phyloP scores from a whole-genome alignment of 2,888 invertebrate species.

The Pardosa pseudoannulata region DNA sequence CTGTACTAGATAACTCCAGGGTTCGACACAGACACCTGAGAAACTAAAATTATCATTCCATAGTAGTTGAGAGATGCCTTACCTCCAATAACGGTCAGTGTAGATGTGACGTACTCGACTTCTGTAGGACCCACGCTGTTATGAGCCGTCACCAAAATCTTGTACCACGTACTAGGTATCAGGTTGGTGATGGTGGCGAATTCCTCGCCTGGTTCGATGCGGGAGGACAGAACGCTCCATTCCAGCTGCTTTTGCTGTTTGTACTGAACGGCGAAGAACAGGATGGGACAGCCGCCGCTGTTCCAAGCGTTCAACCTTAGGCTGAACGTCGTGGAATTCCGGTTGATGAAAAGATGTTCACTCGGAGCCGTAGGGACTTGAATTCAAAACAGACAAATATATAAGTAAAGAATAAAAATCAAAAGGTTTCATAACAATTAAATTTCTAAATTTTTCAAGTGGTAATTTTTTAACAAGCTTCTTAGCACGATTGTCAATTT shows the following conservation, averaged over 20 bases:
- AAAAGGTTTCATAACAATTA: too few species aligned
- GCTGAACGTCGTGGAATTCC: slow-evolving; percentile 72
- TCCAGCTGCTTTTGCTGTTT: slow-evolving; percentile 66
- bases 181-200: slow-evolving; percentile 78
- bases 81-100: slow-evolving; percentile 95
- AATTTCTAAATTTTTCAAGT: too few species aligned
- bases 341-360: slow-evolving; percentile 65
- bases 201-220: slow-evolving; percentile 72
- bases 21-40: too few species aligned
- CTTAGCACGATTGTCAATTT: too few species aligned
- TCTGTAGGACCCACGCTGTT: slow-evolving; percentile 97
- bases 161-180: slow-evolving; percentile 96
- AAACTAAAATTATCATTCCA: too few species aligned
- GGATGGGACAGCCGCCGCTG: slow-evolving; percentile 73
- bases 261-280: slow-evolving; percentile 73
- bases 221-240: slow-evolving; percentile 60
- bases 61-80: too few species aligned
- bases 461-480: too few species aligned
- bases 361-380: slow-evolving; percentile 65
- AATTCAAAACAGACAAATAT: too few species aligned
- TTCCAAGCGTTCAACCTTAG: slow-evolving; percentile 72
- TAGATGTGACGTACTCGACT: slow-evolving; percentile 96
- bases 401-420: too few species aligned
- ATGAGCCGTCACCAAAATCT: slow-evolving; percentile 86
- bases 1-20: too few species aligned